Conservation (phyloP, 2,797 vertebrate species). For the Anolis apletophallus region DNA sequence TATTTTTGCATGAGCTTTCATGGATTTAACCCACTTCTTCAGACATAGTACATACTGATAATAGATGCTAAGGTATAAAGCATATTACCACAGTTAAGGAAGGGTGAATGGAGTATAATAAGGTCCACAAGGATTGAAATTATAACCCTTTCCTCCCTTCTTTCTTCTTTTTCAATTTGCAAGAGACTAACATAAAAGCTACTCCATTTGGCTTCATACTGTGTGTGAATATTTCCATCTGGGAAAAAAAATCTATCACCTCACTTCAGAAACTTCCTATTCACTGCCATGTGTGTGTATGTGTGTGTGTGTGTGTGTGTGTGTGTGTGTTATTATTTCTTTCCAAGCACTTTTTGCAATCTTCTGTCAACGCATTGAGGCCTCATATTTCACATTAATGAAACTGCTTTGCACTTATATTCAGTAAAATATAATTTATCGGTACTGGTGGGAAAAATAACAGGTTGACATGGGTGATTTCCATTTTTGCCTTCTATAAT, state of each 20-base stretch:
- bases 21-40: too few relatives aligned
- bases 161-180: too few relatives aligned
- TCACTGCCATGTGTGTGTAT: neutral
- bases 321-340: neutral
- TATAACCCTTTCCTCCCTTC: too few relatives aligned
- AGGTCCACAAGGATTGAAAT: too few relatives aligned
- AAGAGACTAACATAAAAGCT: too few relatives aligned
- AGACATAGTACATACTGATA: too few relatives aligned
- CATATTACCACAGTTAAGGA: too few relatives aligned
- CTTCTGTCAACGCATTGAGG: rapidly evolving
- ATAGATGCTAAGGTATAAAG: too few relatives aligned
- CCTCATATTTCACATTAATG: conserved; percentile 20
- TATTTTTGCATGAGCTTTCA: too few relatives aligned
- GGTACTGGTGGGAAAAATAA: neutral
- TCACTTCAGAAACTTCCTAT: neutral
- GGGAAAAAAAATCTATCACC: neutral
- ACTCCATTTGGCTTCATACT: neutral
- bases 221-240: neutral
- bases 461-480: neutral
- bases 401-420: neutral
- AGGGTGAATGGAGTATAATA: too few relatives aligned
- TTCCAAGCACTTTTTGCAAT: neutral
- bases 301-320: neutral
- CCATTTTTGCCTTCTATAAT: neutral
- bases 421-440: conserved; percentile 6